Percentiles rank a stretch among this genome's conserved stretches.
Conservation (phyloP, 1,140 invertebrate species). For the Atta texana region DNA sequence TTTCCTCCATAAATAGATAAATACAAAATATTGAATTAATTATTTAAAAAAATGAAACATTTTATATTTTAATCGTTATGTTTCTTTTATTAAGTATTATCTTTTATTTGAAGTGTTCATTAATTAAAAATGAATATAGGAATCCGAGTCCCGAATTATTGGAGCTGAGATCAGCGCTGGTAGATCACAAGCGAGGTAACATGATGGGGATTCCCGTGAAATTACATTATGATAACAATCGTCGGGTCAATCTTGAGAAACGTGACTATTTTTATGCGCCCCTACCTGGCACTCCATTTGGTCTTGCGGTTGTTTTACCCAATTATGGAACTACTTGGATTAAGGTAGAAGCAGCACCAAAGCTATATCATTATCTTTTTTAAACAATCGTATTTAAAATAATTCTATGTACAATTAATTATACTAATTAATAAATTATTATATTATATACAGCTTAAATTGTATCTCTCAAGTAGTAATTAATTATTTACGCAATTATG, state of each 20-base stretch:
- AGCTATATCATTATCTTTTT: not conserved
- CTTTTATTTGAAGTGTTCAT: not conserved
- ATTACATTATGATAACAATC: conserved; percentile 93
- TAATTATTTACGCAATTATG: not conserved
- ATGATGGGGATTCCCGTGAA: conserved; percentile 90
- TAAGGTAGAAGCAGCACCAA: conserved; percentile 81
- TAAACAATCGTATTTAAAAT: not conserved
- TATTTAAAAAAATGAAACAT: conserved; percentile 2
- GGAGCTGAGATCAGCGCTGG: conserved; percentile 90
- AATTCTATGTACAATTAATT: not conserved
- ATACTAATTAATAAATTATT: not conserved
- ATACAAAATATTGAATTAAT: not conserved
- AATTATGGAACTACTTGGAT: conserved; percentile 93
- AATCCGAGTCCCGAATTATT: conserved; percentile 84
- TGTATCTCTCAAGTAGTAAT: not conserved
- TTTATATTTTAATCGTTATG: not conserved
- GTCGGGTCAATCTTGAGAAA: conserved; percentile 92
- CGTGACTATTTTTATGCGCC: conserved; percentile 95
- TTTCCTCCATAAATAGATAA: not conserved
- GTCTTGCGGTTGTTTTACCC: conserved; percentile 93
- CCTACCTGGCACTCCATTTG: conserved; percentile 94
- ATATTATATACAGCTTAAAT: not conserved
- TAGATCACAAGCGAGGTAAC: conserved; percentile 90
- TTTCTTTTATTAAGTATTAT: not conserved
- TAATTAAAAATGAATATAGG: conserved; percentile 71